These are phyloP conservation scores for Hirtodrosophila cameraria DNA, from an alignment of 2,888 invertebrate genomes.

Conservation along the genomic window DNA sequence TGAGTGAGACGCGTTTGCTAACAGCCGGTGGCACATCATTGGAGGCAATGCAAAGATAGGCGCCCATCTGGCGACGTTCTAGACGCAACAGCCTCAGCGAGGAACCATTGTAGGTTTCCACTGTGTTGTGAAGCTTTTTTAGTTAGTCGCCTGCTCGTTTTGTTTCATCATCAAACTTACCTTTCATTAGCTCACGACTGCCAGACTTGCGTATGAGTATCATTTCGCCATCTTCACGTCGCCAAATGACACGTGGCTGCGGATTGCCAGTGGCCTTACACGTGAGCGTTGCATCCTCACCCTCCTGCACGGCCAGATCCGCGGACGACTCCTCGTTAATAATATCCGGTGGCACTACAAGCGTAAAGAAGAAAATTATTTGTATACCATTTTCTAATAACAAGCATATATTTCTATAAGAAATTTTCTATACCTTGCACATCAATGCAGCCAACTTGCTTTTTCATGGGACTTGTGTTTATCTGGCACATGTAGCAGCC, in stretches of 20 bases:
- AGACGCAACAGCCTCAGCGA: slow-evolving; percentile 90
- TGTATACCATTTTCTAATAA: no score
- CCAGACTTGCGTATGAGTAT: slow-evolving; percentile 86
- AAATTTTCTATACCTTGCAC: no score
- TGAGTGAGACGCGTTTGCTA: slow-evolving; percentile 93
- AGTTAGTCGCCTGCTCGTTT: background rate
- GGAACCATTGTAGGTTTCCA: slow-evolving; percentile 91
- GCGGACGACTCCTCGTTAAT: slow-evolving; percentile 90
- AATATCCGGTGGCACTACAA: slow-evolving; percentile 91
- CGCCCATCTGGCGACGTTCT: slow-evolving; percentile 95
- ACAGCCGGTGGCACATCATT: slow-evolving; percentile 96
- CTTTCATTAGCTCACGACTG: slow-evolving; percentile 83
- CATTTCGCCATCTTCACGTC: slow-evolving; percentile 89
- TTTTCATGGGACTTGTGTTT: slow-evolving; percentile 94
- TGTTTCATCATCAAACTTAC: no score
- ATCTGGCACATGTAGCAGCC: slow-evolving; percentile 97
- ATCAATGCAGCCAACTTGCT: slow-evolving; percentile 94
- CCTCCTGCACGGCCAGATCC: slow-evolving; percentile 91
- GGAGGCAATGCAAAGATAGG: slow-evolving; percentile 95
- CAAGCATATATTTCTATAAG: no score
- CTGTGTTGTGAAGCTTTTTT: slow-evolving; percentile 82
- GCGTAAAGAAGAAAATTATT: no score
- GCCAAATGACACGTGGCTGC: slow-evolving; percentile 91
- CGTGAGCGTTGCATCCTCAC: slow-evolving; percentile 89
- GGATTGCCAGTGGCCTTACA: slow-evolving; percentile 94